Base-by-base conservation (phyloP, 2,888 invertebrate genomes). In the Caenorhabditis sp. region DNA sequence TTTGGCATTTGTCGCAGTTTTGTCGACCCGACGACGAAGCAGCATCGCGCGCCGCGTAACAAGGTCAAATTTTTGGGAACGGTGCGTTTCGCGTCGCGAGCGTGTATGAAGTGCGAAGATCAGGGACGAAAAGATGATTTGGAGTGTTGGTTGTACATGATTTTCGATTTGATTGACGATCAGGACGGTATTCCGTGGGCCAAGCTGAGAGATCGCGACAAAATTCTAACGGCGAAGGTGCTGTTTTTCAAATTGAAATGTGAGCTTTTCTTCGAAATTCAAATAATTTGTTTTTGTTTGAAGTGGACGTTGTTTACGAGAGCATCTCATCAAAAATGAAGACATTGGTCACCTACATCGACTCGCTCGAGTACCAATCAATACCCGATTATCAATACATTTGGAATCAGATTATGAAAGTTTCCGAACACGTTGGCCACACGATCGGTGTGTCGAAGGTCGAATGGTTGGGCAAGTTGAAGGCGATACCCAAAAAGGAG, bases 11-110 rank as follows among this genome's bases (percentile, higher is more conserved):
- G 57, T 58, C 57, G 57, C 31, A 36, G 57, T 5, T 58, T 58
- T 58, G 14, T 58, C 3, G 57, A 58, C 36, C 57, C 57, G 36
- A 58, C 24, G 5, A 58, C 57, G 19, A 58, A 58, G 19, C 31
- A 58, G 12, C 19, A 27, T 57, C 66, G 58, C 14, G 43, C 43
- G 17, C 43, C 43, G 2, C 6, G 43, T 12, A 43, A 43, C 14
- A 43, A 43, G 17, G 77, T 76, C 21, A 77, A 72, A 49, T 79
- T 79, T 58, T 62, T 79, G 1, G 79, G 79, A 50, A 79, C 79
- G 0, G 55, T 78, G 23, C 54, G 77, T 6, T 79, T 66, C 54
- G 76, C 79, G 0, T 70, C 76, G 17, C 26, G 77, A n/a, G 74
- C 76, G 0, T 76, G 76, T 50, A 77, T 78, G 67, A 58, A 51